Base-by-base conservation (phyloP, 1,140 invertebrate genomes). In the Drosophila bocki region DNA sequence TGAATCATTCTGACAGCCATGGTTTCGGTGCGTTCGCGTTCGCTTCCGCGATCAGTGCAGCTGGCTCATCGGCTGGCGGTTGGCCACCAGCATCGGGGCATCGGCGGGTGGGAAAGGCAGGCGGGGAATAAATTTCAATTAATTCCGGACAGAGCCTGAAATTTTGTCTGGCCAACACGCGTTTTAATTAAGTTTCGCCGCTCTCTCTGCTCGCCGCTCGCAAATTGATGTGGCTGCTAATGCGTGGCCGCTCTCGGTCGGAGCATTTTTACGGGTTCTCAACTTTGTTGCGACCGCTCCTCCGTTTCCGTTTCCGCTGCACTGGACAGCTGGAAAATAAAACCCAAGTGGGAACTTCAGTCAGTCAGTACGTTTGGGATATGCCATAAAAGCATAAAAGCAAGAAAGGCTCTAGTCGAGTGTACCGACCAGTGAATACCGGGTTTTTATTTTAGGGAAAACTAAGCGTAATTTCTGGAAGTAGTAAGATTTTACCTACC, bases 161-260 rank as follows among this genome's bases (percentile, higher is more conserved):
- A 74, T 63, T 67, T 74, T 64, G 65, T 64, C 53, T 64, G 75
- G 29, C 47, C 69, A 69, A 65, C 39, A 68, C 64, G 72, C 50
- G 64, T 80, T 88, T 87, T 87, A 87, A 87, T 87, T 87, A 87
- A 84, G 84, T 88, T 80, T 80, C 45, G 60, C 45, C 65, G 44
- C 50, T 45, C 50, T 45, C 62, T 44, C 51, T 51, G 58, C 59
- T 56, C 11, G 50, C 29, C 29, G 53, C 53, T 56, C 33, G 19
- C 53, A 58, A 88, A 84, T 88, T 88, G 80, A 80, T 87, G 76
- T 87, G 67, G 53, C 60, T 65, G 60, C 83, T 86, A 88, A 80
- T 70, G 72, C 63, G 44, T 33, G 41, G 57, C 53, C 41, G 29
- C 59, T 39, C 32, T 41, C 9, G 12, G 41, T 51, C 26, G 19